Conservation (phyloP, 2,888 invertebrate species). For the Digitonthophagus gazella region DNA sequence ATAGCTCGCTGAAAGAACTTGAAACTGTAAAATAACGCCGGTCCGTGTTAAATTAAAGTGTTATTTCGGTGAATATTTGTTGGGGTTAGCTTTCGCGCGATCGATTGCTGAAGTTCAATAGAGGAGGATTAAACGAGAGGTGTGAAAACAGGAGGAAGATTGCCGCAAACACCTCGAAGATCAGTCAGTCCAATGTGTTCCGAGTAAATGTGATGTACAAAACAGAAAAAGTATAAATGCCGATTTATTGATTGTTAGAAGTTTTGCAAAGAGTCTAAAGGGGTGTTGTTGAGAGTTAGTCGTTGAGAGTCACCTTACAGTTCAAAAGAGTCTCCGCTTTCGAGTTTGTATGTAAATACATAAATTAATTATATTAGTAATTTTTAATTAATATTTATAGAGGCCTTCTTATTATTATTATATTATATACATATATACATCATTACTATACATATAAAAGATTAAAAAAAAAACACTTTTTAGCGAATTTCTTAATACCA, state of each 20-base stretch:
- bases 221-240: conserved; percentile 11
- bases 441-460: neutral
- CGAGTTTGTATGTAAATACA: neutral
- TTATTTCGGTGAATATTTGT: neutral
- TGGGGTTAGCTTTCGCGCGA: conserved; percentile 35
- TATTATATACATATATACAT: conserved; percentile 13
- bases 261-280: conserved; percentile 25
- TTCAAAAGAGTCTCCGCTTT: conserved; percentile 2
- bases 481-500: conserved; percentile 11
- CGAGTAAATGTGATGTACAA: conserved; percentile 42
- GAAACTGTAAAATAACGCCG: neutral
- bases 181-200: conserved; percentile 45
- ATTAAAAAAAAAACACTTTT: conserved; percentile 1
- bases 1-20: conserved; percentile 10
- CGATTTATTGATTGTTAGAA: conserved; percentile 26
- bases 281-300: conserved; percentile 24
- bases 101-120: conserved; percentile 37
- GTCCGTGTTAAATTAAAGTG: conserved; percentile 17
- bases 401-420: conserved; percentile 16
- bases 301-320: neutral
- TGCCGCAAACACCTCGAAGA: conserved; percentile 6
- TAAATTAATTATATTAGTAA: conserved; percentile 27
- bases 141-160: conserved; percentile 14
- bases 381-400: conserved; percentile 27
- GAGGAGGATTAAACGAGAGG: conserved; percentile 28